Percentiles rank a stretch among this genome's conserved stretches.
Conservation (phyloP, 1,140 invertebrate species). For the Drosophila sucinea region DNA sequence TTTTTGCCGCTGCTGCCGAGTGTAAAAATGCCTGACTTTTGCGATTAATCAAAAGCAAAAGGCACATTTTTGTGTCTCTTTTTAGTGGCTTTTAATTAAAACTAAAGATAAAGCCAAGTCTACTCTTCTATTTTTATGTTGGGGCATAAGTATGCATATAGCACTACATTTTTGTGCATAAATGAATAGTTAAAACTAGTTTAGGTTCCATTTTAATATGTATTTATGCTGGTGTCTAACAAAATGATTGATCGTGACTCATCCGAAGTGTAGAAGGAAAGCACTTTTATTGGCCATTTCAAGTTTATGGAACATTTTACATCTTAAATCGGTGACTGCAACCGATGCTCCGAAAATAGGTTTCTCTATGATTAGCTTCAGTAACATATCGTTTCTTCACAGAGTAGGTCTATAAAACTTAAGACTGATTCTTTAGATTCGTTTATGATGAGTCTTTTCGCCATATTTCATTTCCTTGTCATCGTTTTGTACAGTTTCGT, state of each 20-base stretch:
- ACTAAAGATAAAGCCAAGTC: constrained; percentile 54
- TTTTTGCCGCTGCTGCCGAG: constrained; percentile 30
- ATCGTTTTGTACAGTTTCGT: too few species aligned
- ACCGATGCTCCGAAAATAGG: neutral
- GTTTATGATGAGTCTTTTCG: too few species aligned
- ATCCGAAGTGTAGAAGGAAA: neutral
- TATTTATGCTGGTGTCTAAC: constrained; percentile 5
- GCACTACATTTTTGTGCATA: constrained; percentile 66
- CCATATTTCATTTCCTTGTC: too few species aligned
- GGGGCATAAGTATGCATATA: constrained; percentile 31
- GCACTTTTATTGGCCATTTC: neutral
- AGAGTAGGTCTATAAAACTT: too few species aligned
- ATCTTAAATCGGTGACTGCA: neutral
- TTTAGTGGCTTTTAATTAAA: constrained; percentile 78
- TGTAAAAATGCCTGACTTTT: constrained; percentile 57
- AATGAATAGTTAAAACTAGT: constrained; percentile 39
- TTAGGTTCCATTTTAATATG: constrained; percentile 7
- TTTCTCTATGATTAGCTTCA: neutral
- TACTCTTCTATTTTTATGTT: constrained; percentile 19
- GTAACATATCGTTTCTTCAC: too few species aligned
- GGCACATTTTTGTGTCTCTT: constrained; percentile 36
- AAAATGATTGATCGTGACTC: constrained; percentile 11
- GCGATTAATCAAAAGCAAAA: constrained; percentile 66
- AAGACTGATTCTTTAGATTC: too few species aligned
- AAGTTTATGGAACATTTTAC: neutral